phyloP scores from a whole-genome alignment of 2,888 invertebrate genomes.

The Lamellibrachia satsuma region DNA sequence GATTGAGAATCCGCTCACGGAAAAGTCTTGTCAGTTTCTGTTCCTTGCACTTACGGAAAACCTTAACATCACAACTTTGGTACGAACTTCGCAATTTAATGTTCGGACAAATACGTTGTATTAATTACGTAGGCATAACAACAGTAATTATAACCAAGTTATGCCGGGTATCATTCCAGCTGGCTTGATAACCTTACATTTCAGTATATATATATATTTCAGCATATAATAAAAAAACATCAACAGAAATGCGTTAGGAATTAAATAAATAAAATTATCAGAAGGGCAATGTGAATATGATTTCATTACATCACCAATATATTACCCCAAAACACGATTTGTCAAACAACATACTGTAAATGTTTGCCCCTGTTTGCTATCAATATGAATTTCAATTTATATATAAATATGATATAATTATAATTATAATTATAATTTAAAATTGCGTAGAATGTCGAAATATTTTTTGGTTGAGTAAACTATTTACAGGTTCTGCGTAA shows the following conservation, averaged over 20 bases:
- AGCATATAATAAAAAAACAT: too few species aligned
- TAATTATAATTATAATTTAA: too few species aligned
- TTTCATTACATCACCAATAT: neutral
- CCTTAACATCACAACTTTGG: neutral
- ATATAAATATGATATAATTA: too few species aligned
- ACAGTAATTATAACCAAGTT: neutral
- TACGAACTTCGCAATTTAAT: neutral
- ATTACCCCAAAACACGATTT: too few species aligned
- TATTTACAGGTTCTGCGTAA: neutral
- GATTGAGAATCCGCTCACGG: neutral
- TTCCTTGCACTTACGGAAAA: neutral
- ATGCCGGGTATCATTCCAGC: neutral
- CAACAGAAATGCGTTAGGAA: neutral
- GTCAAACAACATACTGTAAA: too few species aligned
- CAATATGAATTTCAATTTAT: too few species aligned
- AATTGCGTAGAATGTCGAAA: neutral
- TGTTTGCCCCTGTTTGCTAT: too few species aligned
- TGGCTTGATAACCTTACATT: neutral
- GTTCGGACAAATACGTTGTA: neutral
- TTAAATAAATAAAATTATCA: too few species aligned
- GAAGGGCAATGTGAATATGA: neutral
- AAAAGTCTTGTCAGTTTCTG: neutral
- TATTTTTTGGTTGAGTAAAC: neutral
- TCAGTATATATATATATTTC: too few species aligned
- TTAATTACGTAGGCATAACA: neutral